Conservation (phyloP, 2,797 vertebrate species). For the Alectoris magna region DNA sequence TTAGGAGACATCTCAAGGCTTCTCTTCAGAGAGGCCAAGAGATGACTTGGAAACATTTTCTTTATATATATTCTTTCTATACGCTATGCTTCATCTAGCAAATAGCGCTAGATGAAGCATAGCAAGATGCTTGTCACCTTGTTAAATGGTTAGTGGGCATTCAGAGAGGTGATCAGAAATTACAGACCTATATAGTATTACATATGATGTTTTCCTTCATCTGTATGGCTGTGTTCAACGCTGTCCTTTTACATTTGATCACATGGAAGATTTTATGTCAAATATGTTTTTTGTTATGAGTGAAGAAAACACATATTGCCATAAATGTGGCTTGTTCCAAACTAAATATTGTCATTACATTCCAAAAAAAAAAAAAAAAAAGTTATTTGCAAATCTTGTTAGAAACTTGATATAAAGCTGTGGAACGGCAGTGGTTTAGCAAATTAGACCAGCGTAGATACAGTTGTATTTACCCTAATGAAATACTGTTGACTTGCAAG, state of each 20-base stretch:
- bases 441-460: background rate
- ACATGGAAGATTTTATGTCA: background rate
- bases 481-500: background rate
- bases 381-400: background rate
- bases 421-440: fast-evolving
- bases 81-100: background rate
- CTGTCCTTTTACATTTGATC: background rate
- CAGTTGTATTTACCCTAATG: background rate
- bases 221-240: background rate
- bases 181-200: background rate
- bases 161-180: background rate
- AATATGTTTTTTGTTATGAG: background rate
- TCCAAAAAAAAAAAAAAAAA: background rate
- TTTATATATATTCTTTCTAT: background rate
- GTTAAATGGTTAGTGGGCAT: background rate
- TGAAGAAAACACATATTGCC: background rate
- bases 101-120: background rate
- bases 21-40: background rate
- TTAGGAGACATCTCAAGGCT: background rate
- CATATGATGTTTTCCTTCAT: background rate
- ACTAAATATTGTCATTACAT: background rate
- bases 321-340: background rate
- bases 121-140: background rate
- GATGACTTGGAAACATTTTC: background rate
- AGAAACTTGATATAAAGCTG: background rate